Percentiles rank a stretch among this genome's conserved stretches.
These are phyloP conservation scores for Mesopsocus fuscifrons DNA, from an alignment of 2,888 invertebrate genomes.

Conservation along the genomic window DNA sequence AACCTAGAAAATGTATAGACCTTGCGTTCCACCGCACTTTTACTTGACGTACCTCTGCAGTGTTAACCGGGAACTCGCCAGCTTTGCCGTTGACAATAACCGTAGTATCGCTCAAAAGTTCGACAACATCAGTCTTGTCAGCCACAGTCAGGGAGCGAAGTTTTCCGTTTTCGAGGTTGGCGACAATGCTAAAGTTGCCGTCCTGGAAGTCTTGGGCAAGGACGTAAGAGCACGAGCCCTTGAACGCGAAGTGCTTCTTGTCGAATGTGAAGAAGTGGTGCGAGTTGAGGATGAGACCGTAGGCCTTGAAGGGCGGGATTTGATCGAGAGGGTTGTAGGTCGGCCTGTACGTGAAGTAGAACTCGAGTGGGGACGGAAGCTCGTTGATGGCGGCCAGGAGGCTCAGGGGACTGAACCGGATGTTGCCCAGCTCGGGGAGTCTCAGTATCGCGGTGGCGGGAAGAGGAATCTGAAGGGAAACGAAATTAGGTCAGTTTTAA, in stretches of 20 bases:
- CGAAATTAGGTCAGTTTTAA: slow-evolving; percentile 13
- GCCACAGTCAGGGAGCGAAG: slow-evolving; percentile 47
- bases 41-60: too few species aligned
- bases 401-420: slow-evolving; percentile 39
- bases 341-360: slow-evolving; percentile 36
- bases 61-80: slow-evolving; percentile 48
- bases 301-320: slow-evolving; percentile 44
- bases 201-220: slow-evolving; percentile 67
- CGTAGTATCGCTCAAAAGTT: slow-evolving; percentile 42
- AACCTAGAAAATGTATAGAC: too few species aligned
- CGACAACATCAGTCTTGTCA: slow-evolving; percentile 43
- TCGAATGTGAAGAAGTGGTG: slow-evolving; percentile 82
- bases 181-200: slow-evolving; percentile 66
- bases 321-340: slow-evolving; percentile 33
- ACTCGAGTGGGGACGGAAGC: slow-evolving; percentile 31
- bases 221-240: slow-evolving; percentile 54
- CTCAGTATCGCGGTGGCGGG: slow-evolving; percentile 20
- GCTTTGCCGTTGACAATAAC: slow-evolving; percentile 42
- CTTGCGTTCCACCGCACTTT: too few species aligned
- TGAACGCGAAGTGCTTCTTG: slow-evolving; percentile 55
- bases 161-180: slow-evolving; percentile 47
- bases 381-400: slow-evolving; percentile 27
- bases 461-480: slow-evolving; percentile 21
- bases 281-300: slow-evolving; percentile 54
- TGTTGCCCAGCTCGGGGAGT: slow-evolving; percentile 34